phyloP scores from a whole-genome alignment of 2,113 vertebrate species.

The Peromyscus polionotus region DNA sequence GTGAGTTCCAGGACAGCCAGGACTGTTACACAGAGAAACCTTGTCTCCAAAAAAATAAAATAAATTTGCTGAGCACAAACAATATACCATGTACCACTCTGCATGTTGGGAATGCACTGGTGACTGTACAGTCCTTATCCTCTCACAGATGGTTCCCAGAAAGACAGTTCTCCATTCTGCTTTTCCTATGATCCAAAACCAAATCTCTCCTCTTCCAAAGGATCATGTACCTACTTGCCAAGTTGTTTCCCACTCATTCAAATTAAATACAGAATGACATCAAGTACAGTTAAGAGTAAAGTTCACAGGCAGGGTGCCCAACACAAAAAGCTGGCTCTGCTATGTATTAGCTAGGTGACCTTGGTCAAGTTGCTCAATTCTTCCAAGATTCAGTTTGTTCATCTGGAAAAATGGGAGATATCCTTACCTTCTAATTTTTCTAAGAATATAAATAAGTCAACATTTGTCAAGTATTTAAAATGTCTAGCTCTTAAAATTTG shows the following conservation, averaged over 20 bases:
- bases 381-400: conserved; percentile 15
- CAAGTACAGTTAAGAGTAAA: neutral
- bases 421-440: neutral
- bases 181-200: neutral
- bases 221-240: neutral
- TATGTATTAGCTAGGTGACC: neutral
- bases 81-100: neutral
- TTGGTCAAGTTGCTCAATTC: neutral
- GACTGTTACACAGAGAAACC: too few relatives aligned
- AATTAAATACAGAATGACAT: neutral
- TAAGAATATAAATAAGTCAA: neutral
- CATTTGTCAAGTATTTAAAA: conserved; percentile 14
- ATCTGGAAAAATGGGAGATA: neutral
- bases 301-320: neutral
- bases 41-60: too few relatives aligned
- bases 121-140: neutral
- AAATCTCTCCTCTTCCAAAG: neutral
- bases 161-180: neutral
- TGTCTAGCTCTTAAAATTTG: neutral
- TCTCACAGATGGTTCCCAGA: neutral
- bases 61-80: neutral
- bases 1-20: too few relatives aligned
- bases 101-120: neutral
- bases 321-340: conserved; percentile 38
- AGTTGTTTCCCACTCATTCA: neutral